phyloP scores from a whole-genome alignment of 2,888 invertebrate genomes.

The Ochropacha duplaris region DNA sequence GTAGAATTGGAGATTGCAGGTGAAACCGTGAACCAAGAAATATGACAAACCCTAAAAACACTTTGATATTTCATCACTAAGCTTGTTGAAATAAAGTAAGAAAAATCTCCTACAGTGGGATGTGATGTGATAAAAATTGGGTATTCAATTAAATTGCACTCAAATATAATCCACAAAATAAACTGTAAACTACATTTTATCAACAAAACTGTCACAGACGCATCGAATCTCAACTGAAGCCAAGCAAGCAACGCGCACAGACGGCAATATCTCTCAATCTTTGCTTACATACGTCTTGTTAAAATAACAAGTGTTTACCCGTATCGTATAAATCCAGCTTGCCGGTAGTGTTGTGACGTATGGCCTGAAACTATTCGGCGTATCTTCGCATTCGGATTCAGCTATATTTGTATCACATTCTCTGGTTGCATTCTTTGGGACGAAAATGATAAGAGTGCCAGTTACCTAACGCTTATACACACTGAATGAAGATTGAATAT shows the following conservation, averaged over 20 bases:
- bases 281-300: conserved; percentile 39
- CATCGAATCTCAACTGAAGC: neutral
- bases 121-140: no score
- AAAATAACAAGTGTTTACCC: conserved; percentile 49
- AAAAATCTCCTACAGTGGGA: no score
- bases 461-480: neutral
- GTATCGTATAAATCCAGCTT: conserved; percentile 51
- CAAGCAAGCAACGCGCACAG: neutral
- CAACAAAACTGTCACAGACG: neutral
- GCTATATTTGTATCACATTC: conserved; percentile 5
- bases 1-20: no score
- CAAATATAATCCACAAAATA: neutral
- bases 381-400: conserved; percentile 1
- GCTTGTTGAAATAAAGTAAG: no score
- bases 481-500: no score
- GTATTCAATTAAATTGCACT: neutral
- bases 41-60: no score
- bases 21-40: no score
- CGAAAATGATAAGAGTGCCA: neutral
- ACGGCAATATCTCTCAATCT: conserved; percentile 36
- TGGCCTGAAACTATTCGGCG: conserved; percentile 34
- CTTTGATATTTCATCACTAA: no score
- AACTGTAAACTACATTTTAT: neutral
- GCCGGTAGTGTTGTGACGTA: conserved; percentile 56
- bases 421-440: neutral